Percentiles rank a stretch among this genome's conserved stretches.
Evolutionary conservation across 2,113 vertebrate genomes (phyloP).

Genomic region (Perccottus glenii): DNA sequence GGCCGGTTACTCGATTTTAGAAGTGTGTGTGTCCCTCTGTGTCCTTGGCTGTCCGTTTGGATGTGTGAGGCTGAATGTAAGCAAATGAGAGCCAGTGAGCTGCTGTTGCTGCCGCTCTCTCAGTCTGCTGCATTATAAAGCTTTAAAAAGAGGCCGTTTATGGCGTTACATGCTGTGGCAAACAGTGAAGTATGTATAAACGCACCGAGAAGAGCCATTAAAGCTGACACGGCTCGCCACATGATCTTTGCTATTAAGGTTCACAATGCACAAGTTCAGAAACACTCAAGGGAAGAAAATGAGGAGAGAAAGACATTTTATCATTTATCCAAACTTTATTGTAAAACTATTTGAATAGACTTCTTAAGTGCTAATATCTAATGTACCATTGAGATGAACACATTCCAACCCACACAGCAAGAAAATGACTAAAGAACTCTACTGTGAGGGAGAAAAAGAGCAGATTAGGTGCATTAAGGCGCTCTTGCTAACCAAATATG

Average conservation of each 20-base stretch:
- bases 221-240: slow-evolving; percentile 19
- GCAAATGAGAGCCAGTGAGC: slow-evolving; percentile 9
- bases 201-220: slow-evolving; percentile 28
- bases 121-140: not conserved
- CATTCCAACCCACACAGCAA: slow-evolving; percentile 9
- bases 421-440: not conserved
- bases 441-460: too few species aligned
- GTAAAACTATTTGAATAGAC: slow-evolving; percentile 8
- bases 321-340: slow-evolving; percentile 25
- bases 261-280: slow-evolving; percentile 24
- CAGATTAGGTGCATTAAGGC: too few species aligned
- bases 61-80: slow-evolving; percentile 8
- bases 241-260: slow-evolving; percentile 17
- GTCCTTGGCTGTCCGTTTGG: slow-evolving; percentile 18
- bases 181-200: slow-evolving; percentile 14
- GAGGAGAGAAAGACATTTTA: slow-evolving; percentile 42
- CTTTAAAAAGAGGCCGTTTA: slow-evolving; percentile 29
- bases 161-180: slow-evolving; percentile 20
- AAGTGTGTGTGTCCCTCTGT: slow-evolving; percentile 27
- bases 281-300: slow-evolving; percentile 19
- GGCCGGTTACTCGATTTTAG: slow-evolving; percentile 42
- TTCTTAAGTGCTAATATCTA: slow-evolving; percentile 3
- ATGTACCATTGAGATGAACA: slow-evolving; percentile 9
- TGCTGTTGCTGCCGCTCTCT: not conserved
- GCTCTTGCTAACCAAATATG: too few species aligned